Base-by-base conservation (phyloP, 1,140 invertebrate genomes). In the Drosophila lini region DNA sequence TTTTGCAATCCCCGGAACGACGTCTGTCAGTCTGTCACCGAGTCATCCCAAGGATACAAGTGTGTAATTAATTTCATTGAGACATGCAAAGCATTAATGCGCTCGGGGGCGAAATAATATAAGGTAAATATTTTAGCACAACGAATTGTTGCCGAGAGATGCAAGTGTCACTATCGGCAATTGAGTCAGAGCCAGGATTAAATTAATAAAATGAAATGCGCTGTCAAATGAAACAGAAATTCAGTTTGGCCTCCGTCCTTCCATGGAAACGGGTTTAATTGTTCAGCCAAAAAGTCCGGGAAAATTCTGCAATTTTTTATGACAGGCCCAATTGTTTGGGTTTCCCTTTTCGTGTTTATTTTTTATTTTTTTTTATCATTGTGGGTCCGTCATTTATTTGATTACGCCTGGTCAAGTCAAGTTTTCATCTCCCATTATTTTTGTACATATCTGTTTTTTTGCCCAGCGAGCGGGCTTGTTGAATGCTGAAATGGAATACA, bases 1-100 rank as follows among this genome's bases (percentile, higher is more conserved):
- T 79, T 68, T 77, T 59, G 65, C 57, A 83, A 74, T 71, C n/a
- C 32, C 22, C 25, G 36, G 57, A 38, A 62, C 31, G 64, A 58
- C 42, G 45, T 50, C 74, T 65, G 71, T 42, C 67, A 73, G 63
- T 63, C 71, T 67, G 67, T 45, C 62, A 32, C 47, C n/a, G 9
- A 15, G 25, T 15, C 32, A 62, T 4, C 31, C 16, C 31, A 41
- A 16, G 60, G 60, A 79, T 79, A 53, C 52, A 81, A 73, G 60
- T 80, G 79, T 80, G 71, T 83, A 88, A 83, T 88, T 83, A 78
- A 80, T 88, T 80, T 82, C 68, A 73, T 74, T 50, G 60, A 28
- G 61, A 69, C 56, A 65, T 47, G 40, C 34, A n/a, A 40, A 19
- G 28, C 41, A 40, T 36, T 34, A 19, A 15, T 31, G 25, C 16